Evolutionary conservation across 2,888 invertebrate species (phyloP).

Genomic region (Dryocosmus kuriphilus): DNA sequence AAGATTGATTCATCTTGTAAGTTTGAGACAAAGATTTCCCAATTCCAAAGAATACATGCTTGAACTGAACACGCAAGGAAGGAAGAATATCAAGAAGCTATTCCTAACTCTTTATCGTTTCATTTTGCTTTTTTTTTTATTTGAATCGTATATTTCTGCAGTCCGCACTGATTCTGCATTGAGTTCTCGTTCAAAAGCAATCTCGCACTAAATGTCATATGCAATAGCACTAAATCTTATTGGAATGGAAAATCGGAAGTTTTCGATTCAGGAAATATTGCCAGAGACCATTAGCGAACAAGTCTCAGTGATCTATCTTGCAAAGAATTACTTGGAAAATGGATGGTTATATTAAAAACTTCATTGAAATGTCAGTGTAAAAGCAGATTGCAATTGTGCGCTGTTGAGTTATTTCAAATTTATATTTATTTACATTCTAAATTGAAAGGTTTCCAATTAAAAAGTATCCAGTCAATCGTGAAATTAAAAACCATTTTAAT

Average conservation of each 20-base stretch:
- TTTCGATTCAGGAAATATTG: conserved; percentile 36
- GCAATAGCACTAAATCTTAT: conserved; percentile 31
- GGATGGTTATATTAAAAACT: not conserved
- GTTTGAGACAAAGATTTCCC: conserved; percentile 16
- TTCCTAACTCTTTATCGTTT: not conserved
- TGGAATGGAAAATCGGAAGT: conserved; percentile 23
- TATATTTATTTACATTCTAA: not conserved
- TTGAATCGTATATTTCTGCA: conserved; percentile 13
- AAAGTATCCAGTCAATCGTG: too few relatives aligned
- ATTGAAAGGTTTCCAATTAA: not conserved
- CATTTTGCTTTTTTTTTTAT: conserved; percentile 1
- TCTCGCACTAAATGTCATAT: conserved; percentile 32
- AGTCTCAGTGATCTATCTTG: conserved; percentile 1
- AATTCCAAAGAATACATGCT: conserved; percentile 21
- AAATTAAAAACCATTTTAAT: too few relatives aligned
- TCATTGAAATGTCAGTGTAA: not conserved
- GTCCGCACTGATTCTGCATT: conserved; percentile 13
- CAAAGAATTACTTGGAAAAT: conserved; percentile 1
- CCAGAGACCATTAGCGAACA: conserved; percentile 18
- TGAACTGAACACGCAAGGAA: not conserved
- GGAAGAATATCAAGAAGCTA: not conserved
- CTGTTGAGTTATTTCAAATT: not conserved
- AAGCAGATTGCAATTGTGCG: not conserved
- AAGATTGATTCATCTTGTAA: conserved; percentile 12
- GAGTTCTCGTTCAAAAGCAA: conserved; percentile 18